Evolutionary conservation across 2,113 vertebrate genomes (phyloP), one percentile per base, ranked within the genome.

Genomic region (Gracilinanus agilis): DNA sequence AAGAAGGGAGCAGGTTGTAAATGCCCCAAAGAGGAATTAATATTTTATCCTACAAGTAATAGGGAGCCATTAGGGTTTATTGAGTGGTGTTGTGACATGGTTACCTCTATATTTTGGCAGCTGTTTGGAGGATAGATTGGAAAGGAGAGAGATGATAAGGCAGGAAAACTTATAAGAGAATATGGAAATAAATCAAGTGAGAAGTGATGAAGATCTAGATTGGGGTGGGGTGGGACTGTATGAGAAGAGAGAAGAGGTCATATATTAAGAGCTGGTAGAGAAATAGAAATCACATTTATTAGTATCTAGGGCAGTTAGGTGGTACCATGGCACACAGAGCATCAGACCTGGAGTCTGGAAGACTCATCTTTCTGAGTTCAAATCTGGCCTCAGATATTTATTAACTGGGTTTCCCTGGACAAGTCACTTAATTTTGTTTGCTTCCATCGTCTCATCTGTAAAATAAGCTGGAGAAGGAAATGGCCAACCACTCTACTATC

Each of bases 31-130:
- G 53, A 93, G 44, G 88, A 89, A 89, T 91, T 94, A 34, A 40
- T 88, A 90, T 93, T 95, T 90, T 54, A 21, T 58, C 24, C 54
- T 93, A 96, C 53, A 95, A 44, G 40, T 89, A 54, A 25, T 96
- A 91, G 93, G 94, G 24, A 34, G 3, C 27, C 58, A 34, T 10
- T 67, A 27, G 58, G 27, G 27, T 34, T 34, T 67, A 67, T 67
- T 67, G 58, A 29, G 27, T 67, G 12, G 27, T 10, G 58, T 67
- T 67, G 27, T 67, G 27, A 67, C 3, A 4, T 29, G 58, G 34
- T 29, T 34, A 29, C 3, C 29, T 29, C 27, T 29, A 3, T 67
- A 34, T 29, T 67, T 67, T 67, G 58, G 27, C 29, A 34, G 27
- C 29, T 67, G 58, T 12, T 27, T 34, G 58, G 58, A 34, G 11